Evolutionary conservation across 2,888 invertebrate genomes (phyloP).

Genomic region (Coremacera marginata): DNA sequence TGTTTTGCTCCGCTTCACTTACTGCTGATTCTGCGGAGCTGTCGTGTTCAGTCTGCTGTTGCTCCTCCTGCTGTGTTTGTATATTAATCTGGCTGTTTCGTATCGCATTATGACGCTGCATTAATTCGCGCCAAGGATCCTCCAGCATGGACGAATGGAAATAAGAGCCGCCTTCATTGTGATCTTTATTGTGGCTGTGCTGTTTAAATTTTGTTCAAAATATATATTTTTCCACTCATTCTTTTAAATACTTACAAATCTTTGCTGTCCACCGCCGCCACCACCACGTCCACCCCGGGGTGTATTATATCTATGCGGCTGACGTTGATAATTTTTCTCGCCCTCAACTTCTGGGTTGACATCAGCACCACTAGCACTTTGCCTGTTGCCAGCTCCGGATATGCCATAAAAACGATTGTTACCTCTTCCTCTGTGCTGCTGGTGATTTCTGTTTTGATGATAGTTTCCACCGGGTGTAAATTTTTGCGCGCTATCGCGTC

Average conservation of each 20-base stretch:
- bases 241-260: constrained; percentile 3
- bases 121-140: constrained; percentile 65
- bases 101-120: constrained; percentile 59
- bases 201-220: background rate
- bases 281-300: background rate
- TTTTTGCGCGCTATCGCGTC: constrained; percentile 22
- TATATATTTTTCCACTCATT: background rate
- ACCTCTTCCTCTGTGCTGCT: constrained; percentile 12
- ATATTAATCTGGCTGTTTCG: constrained; percentile 49
- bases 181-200: background rate
- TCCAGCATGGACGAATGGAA: constrained; percentile 65
- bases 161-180: constrained; percentile 2
- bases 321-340: constrained; percentile 37
- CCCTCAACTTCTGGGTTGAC: background rate
- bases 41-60: background rate
- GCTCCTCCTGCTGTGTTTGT: constrained; percentile 11
- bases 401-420: constrained; percentile 24
- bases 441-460: constrained; percentile 44
- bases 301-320: constrained; percentile 2
- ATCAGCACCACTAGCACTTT: background rate
- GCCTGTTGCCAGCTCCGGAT: background rate
- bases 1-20: background rate
- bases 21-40: background rate
- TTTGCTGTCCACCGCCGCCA: background rate
- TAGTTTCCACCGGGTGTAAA: constrained; percentile 28